A percentile compares a stretch with the other conserved stretches of the same genome.
Conservation (phyloP, 2,113 vertebrate species). For the Planiliza haematocheilus region DNA sequence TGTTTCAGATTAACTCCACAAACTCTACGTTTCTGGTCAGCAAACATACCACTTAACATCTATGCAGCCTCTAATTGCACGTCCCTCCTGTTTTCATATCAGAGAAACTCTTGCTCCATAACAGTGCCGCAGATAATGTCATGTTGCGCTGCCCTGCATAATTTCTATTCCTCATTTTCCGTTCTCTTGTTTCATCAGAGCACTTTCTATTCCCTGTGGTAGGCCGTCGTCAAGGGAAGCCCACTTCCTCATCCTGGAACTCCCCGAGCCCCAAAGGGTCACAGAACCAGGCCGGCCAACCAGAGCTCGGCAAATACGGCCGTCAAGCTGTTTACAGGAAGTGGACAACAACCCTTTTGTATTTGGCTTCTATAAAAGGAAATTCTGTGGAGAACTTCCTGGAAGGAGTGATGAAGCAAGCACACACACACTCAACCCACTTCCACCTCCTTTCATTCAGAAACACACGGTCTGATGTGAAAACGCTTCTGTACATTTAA, state of each 20-base stretch:
- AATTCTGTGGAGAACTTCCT: slow-evolving; percentile 82
- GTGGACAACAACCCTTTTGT: slow-evolving; percentile 81
- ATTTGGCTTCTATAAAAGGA: slow-evolving; percentile 85
- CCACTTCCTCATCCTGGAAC: slow-evolving; percentile 80
- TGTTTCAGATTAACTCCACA: neutral
- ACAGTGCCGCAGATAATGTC: neutral
- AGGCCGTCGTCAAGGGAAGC: slow-evolving; percentile 60
- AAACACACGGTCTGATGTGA: neutral
- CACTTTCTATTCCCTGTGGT: slow-evolving; percentile 67
- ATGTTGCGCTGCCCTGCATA: neutral
- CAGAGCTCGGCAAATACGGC: slow-evolving; percentile 34
- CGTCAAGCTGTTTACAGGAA: slow-evolving; percentile 86
- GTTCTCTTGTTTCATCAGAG: slow-evolving; percentile 13
- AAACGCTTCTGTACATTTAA: slow-evolving; percentile 11
- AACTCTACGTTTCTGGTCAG: neutral
- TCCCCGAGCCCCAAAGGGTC: slow-evolving; percentile 60
- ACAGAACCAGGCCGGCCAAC: slow-evolving; percentile 57
- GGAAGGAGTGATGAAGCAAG: slow-evolving; percentile 68
- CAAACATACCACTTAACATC: slow-evolving; percentile 4
- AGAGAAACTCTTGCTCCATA: slow-evolving; percentile 12
- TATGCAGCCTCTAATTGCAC: neutral
- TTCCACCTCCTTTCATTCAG: slow-evolving; percentile 50
- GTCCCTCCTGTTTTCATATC: slow-evolving; percentile 1
- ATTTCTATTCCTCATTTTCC: slow-evolving; percentile 59
- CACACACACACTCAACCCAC: slow-evolving; percentile 13